Evolutionary conservation across 1,140 invertebrate genomes (phyloP), one percentile per base, ranked within the genome.

Genomic region (Sarcophaga bullata): DNA sequence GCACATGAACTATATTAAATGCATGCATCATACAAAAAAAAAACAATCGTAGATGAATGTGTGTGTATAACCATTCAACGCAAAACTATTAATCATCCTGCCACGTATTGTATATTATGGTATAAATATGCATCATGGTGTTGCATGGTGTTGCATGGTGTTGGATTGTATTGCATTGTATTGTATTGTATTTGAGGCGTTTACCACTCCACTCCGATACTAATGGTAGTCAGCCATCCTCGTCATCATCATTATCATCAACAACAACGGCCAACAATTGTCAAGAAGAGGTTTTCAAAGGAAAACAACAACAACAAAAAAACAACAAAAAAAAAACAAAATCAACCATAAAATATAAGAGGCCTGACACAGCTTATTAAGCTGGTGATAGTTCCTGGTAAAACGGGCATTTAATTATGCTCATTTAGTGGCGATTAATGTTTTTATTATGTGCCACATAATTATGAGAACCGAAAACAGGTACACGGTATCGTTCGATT

Each of bases 321-420:
- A 72, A 25, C 1, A 72, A 19, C 8, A 72, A 72, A 48, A 50
- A 10, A 17, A 17, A 49, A 17, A 78, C 19, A 78, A 78, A 78
- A 6, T 48, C 8, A 48, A 46, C 48, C 75, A 78, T 52, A 78
- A 78, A 78, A 10, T 48, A 68, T 19, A 78, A 78, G 17, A 19
- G 52, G 62, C 80, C 80, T 81, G 80, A 72, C 80, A 72, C 80
- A 72, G 25, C 80, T 50, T 52, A 46, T 48, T 80, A 81, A 81
- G 80, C 80, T 62, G 80, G 80, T 81, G 80, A 81, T 72, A 72
- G 80, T 81, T 81, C 80, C 80, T 72, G 80, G 80, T 81, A 81
- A 81, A 81, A 81, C 4, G 75, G 62, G 54, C 80, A 58, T 62
- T 72, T 81, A 81, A 81, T 81, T 81, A 81, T 50, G 52, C 80